Conservation (phyloP, 2,888 invertebrate species). For the Liposcelis brunnea region DNA sequence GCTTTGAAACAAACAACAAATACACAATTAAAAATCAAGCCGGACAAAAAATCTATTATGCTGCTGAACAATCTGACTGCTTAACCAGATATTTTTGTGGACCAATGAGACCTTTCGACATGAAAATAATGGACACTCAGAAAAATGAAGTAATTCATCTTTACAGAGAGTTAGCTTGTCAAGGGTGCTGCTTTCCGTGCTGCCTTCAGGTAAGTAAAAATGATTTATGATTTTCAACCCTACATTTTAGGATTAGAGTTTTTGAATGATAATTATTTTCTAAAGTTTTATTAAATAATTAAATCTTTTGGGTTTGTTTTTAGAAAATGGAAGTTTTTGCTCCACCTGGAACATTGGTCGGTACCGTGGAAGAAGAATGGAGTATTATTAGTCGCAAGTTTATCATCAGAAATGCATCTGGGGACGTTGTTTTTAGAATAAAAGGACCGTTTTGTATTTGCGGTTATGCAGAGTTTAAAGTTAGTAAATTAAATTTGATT, state of each 20-base stretch:
- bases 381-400: conserved; percentile 56
- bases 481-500: conserved; percentile 24
- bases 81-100: conserved; percentile 75
- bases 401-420: conserved; percentile 52
- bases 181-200: conserved; percentile 72
- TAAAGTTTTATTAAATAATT: not conserved
- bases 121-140: conserved; percentile 68
- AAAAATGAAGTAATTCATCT: conserved; percentile 75
- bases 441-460: conserved; percentile 52
- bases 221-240: not conserved
- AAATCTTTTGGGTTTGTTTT: conserved; percentile 19
- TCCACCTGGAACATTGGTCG: conserved; percentile 51
- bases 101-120: conserved; percentile 63
- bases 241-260: not conserved
- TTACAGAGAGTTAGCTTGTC: conserved; percentile 63
- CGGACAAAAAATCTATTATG: conserved; percentile 64
- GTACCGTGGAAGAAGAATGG: conserved; percentile 60
- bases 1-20: conserved; percentile 80
- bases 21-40: conserved; percentile 63
- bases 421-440: conserved; percentile 56
- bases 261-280: too few relatives aligned
- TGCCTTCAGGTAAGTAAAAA: conserved; percentile 43
- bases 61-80: conserved; percentile 69
- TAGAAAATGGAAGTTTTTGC: conserved; percentile 61
- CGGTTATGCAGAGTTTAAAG: conserved; percentile 61